Percentiles rank a stretch among this genome's conserved stretches.
phyloP scores from a whole-genome alignment of 2,888 invertebrate species.

The Cephonodes hylas region DNA sequence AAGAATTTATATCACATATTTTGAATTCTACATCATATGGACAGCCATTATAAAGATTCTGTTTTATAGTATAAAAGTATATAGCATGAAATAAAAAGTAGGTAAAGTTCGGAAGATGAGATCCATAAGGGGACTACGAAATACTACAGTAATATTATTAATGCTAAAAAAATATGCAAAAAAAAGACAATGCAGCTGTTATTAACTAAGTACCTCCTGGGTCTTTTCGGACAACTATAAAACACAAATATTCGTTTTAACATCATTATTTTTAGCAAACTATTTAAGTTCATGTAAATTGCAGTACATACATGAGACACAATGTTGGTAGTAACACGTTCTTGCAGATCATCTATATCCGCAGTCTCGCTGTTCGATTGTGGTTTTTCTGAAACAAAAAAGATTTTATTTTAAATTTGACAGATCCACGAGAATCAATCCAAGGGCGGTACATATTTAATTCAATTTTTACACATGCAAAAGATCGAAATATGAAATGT shows the following conservation, averaged over 20 bases:
- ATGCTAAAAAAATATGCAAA: not conserved
- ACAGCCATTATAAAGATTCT: not conserved
- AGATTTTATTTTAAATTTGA: not conserved
- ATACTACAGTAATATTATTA: too few species aligned
- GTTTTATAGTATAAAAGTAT: not conserved
- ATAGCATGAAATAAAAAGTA: too few species aligned
- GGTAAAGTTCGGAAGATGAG: too few species aligned
- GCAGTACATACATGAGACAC: constrained; percentile 65
- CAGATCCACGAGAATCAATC: too few species aligned
- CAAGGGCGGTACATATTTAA: too few species aligned
- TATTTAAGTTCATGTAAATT: not conserved
- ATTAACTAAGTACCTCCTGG: not conserved
- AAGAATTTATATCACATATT: too few species aligned
- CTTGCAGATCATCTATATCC: constrained; percentile 68
- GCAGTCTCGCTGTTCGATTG: constrained; percentile 62
- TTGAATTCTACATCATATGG: too few species aligned
- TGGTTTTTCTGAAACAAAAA: constrained; percentile 51
- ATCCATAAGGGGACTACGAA: too few species aligned
- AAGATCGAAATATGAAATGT: too few species aligned
- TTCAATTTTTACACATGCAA: too few species aligned
- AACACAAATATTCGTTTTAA: not conserved
- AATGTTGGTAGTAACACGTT: constrained; percentile 68
- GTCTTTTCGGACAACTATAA: constrained; percentile 6
- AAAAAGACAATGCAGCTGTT: not conserved
- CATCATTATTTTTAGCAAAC: not conserved